Base-by-base conservation (phyloP, 2,113 vertebrate genomes). In the Phocoena phocoena region DNA sequence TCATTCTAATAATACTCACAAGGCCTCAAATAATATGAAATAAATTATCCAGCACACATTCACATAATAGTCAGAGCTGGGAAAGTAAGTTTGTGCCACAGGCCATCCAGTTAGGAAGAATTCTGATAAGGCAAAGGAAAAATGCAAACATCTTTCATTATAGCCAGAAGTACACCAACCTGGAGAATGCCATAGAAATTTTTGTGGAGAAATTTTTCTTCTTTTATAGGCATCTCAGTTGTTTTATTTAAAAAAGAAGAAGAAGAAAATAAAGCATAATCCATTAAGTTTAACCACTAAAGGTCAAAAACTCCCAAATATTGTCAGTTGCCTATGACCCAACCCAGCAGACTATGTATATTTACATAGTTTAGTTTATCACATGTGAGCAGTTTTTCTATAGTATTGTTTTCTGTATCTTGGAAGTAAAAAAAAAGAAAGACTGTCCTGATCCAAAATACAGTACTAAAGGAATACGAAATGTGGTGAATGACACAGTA, bases 1-100 rank as follows among this genome's bases (percentile, higher is more conserved):
- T 88, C 84, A 68, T 85, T 94, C 83, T 97, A 93, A 88, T 96
- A 96, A 96, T 97, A 94, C 41, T 71, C 91, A 90, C 67, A 73
- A 79, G 62, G 28, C 62, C 74, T 96, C 87, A 96, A 97, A 94
- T 93, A 96, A 93, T 91, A 94, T 44, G 25, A 91, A 95, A 82
- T 93, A 96, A 95, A 95, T 92, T 96, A 77, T n/a, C 41, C 77
- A 97, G 53, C 31, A 74, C 67, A 90, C 25, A 70, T 44, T 93
- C 77, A 93, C 28, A 53, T 73, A 82, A 88, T 38, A 38, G 73
- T 88, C 26, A 63, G 70, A 63, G 31, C 68, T 87, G 13, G 50
- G 26, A 96, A 79, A 92, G 53, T 26, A 93, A 68, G 68, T 93
- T 70, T 79, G 18, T 93, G 60, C 94, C 28, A 8, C 58, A 76